Evolutionary conservation across 2,113 vertebrate species (phyloP).

Genomic region (Cinclus mexicanus): DNA sequence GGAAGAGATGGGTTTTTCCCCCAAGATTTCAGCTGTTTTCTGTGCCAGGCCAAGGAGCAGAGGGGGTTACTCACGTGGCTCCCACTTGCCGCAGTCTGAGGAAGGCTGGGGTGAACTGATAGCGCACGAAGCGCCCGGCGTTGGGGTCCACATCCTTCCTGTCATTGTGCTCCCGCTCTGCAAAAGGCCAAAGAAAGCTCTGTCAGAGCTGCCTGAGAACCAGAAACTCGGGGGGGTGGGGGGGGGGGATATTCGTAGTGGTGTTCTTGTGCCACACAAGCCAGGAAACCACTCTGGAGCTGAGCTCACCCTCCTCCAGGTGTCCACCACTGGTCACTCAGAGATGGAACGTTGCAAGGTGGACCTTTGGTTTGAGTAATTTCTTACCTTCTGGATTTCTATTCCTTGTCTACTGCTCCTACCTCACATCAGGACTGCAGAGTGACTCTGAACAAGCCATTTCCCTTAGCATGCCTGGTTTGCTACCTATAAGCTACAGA

Average conservation of each 20-base stretch:
- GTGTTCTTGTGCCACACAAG: accelerated
- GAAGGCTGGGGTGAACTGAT: slow-evolving; percentile 97
- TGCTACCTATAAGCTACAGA: background rate
- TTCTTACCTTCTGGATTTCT: background rate
- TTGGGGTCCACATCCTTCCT: slow-evolving; percentile 90
- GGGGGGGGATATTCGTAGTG: background rate
- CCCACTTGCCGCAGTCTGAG: slow-evolving; percentile 93
- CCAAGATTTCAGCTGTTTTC: background rate
- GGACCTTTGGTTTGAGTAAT: background rate
- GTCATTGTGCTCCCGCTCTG: slow-evolving; percentile 81
- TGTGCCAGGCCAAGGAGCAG: background rate
- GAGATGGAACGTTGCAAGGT: background rate
- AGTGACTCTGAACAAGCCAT: background rate
- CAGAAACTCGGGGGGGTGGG: background rate
- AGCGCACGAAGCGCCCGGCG: slow-evolving; percentile 93
- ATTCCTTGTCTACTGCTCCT: background rate
- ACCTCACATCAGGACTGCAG: background rate
- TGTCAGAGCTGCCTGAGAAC: background rate
- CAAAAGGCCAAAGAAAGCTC: background rate
- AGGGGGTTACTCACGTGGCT: slow-evolving; percentile 89
- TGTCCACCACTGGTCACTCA: background rate
- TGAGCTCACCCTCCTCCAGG: background rate
- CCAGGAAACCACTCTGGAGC: background rate
- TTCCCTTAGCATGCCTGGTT: background rate
- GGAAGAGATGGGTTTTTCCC: background rate